A percentile compares a stretch with the other conserved stretches of the same genome.
Evolutionary conservation across 2,888 invertebrate species (phyloP).

Genomic region (Caenorhabditis sp.): DNA sequence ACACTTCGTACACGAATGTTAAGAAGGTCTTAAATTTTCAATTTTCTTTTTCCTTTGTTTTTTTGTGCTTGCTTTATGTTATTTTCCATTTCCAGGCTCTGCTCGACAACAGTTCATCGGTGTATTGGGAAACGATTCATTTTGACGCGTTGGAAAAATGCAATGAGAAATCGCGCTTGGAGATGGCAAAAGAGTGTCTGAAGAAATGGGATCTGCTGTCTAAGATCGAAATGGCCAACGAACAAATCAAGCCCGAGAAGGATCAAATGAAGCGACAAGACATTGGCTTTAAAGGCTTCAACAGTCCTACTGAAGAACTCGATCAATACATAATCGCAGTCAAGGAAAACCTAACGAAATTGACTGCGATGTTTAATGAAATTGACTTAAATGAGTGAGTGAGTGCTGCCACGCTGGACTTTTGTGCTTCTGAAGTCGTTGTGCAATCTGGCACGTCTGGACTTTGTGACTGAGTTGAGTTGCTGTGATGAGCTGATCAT

Average conservation of each 20-base stretch:
- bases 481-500: too few relatives aligned
- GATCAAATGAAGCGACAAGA: too few relatives aligned
- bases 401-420: too few relatives aligned
- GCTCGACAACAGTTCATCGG: constrained; percentile 35
- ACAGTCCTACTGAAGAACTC: constrained; percentile 59
- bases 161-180: constrained; percentile 47
- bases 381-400: too few relatives aligned
- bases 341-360: constrained; percentile 54
- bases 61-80: constrained; percentile 21
- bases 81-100: constrained; percentile 32
- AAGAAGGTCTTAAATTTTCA: constrained; percentile 56
- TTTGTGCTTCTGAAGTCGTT: too few relatives aligned
- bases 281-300: constrained; percentile 46
- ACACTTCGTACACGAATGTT: constrained; percentile 48
- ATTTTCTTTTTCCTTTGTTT: too few relatives aligned
- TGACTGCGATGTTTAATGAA: constrained; percentile 44
- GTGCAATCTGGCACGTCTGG: too few relatives aligned
- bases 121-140: constrained; percentile 42
- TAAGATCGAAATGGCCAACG: constrained; percentile 55
- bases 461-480: too few relatives aligned
- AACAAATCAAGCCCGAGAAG: constrained; percentile 57
- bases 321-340: constrained; percentile 53
- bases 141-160: constrained; percentile 56
- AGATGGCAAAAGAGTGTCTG: constrained; percentile 50
- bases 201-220: constrained; percentile 51